Evolutionary conservation across 1,140 invertebrate genomes (phyloP).

Genomic region (Papilio glaucus): DNA sequence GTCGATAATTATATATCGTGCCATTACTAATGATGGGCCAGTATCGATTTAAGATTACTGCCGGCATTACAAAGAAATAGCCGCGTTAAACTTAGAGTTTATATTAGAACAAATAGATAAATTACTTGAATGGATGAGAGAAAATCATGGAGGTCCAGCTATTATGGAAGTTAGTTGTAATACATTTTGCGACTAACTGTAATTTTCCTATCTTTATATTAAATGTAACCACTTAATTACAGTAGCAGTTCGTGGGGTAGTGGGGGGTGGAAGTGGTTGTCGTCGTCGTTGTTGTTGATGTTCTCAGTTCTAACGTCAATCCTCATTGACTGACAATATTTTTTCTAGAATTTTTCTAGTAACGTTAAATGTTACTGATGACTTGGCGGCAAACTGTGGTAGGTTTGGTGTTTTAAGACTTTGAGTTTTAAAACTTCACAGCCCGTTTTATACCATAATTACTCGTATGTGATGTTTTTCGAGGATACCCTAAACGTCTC

Average conservation of each 20-base stretch:
- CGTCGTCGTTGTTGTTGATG: too few species aligned
- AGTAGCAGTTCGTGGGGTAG: too few species aligned
- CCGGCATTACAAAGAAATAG: constrained; percentile 42
- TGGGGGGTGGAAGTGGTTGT: too few species aligned
- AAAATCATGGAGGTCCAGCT: background rate
- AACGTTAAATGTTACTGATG: background rate
- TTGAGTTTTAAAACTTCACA: background rate
- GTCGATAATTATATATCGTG: constrained; percentile 49
- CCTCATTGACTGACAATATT: too few species aligned
- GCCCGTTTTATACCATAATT: too few species aligned
- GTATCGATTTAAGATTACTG: constrained; percentile 49
- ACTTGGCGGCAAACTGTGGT: background rate
- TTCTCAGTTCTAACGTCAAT: too few species aligned
- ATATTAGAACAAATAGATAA: background rate
- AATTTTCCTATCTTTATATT: too few species aligned
- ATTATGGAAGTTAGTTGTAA: background rate
- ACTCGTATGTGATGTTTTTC: background rate
- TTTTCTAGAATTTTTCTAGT: background rate
- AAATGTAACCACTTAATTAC: too few species aligned
- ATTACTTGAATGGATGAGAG: background rate
- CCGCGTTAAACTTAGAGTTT: background rate
- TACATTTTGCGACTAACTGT: too few species aligned
- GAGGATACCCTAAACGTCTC: background rate
- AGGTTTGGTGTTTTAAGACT: background rate
- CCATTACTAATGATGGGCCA: constrained; percentile 38